Evolutionary conservation across 2,888 invertebrate genomes (phyloP).

Genomic region (Boloria euphrosyne): DNA sequence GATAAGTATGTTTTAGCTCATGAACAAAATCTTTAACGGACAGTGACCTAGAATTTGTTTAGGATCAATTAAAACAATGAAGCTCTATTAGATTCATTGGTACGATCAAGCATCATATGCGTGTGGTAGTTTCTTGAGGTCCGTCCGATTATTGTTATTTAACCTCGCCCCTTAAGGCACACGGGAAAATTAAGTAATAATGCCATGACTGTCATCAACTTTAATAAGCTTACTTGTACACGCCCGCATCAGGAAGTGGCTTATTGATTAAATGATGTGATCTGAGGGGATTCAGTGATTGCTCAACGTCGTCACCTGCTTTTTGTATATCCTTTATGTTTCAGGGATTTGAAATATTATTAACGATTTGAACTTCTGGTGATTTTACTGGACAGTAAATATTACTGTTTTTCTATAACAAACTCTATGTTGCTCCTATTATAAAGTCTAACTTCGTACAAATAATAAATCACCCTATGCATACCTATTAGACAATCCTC

Average conservation of each 20-base stretch:
- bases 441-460: constrained; percentile 23
- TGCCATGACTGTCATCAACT: constrained; percentile 73
- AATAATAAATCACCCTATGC: not conserved
- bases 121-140: constrained; percentile 58
- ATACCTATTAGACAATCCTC: constrained; percentile 33
- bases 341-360: not conserved
- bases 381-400: not conserved
- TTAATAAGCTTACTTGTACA: constrained; percentile 64
- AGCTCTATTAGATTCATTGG: constrained; percentile 71
- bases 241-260: constrained; percentile 78
- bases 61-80: constrained; percentile 41
- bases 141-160: constrained; percentile 58
- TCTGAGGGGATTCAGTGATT: constrained; percentile 61
- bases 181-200: constrained; percentile 70
- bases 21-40: constrained; percentile 16
- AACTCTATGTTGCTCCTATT: not conserved
- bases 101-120: constrained; percentile 61
- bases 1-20: not conserved
- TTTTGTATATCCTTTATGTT: not conserved
- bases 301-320: constrained; percentile 49
- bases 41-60: constrained; percentile 32
- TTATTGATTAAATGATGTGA: constrained; percentile 68
- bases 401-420: not conserved
- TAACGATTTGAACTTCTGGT: not conserved
- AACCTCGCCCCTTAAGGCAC: constrained; percentile 70